A percentile compares a stretch with the other conserved stretches of the same genome.
These are phyloP conservation scores for Dugesia japonica DNA, from an alignment of 2,888 invertebrate genomes.

Conservation along the genomic window DNA sequence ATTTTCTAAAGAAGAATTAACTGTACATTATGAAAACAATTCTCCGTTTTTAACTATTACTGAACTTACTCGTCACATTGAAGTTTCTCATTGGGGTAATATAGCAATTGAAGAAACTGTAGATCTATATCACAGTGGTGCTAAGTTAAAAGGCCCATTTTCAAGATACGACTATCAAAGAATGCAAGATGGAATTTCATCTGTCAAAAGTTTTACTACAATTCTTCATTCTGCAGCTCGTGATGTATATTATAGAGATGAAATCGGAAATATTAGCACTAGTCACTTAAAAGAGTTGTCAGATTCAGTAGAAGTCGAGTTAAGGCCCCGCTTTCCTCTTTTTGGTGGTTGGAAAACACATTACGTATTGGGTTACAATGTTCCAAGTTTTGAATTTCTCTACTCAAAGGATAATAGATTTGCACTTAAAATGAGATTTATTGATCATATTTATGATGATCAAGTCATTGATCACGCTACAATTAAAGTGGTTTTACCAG, in stretches of 20 bases:
- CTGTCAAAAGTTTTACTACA: constrained; percentile 59
- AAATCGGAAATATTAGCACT: constrained; percentile 93
- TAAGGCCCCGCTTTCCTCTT: constrained; percentile 85
- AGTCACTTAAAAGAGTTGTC: constrained; percentile 72
- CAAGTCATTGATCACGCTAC: constrained; percentile 76
- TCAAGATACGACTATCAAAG: constrained; percentile 92
- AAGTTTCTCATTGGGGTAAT: constrained; percentile 97
- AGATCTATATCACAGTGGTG: constrained; percentile 77
- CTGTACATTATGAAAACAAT: constrained; percentile 83
- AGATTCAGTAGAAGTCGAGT: constrained; percentile 79
- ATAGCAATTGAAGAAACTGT: constrained; percentile 87
- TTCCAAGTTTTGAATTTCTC: constrained; percentile 86
- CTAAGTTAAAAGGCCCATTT: constrained; percentile 76
- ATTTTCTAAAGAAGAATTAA: constrained; percentile 55
- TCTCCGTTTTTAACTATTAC: constrained; percentile 85
- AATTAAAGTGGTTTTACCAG: constrained; percentile 77
- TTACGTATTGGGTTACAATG: constrained; percentile 85
- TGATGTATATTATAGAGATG: constrained; percentile 89
- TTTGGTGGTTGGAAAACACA: constrained; percentile 98
- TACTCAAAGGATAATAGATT: constrained; percentile 63
- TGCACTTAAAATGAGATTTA: constrained; percentile 72
- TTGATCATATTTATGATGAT: constrained; percentile 90
- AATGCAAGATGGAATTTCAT: constrained; percentile 69
- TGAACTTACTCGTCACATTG: constrained; percentile 66
- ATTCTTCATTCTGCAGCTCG: constrained; percentile 64